Evolutionary conservation across 1,140 invertebrate species (phyloP).

Genomic region (Habropoda laboriosa): DNA sequence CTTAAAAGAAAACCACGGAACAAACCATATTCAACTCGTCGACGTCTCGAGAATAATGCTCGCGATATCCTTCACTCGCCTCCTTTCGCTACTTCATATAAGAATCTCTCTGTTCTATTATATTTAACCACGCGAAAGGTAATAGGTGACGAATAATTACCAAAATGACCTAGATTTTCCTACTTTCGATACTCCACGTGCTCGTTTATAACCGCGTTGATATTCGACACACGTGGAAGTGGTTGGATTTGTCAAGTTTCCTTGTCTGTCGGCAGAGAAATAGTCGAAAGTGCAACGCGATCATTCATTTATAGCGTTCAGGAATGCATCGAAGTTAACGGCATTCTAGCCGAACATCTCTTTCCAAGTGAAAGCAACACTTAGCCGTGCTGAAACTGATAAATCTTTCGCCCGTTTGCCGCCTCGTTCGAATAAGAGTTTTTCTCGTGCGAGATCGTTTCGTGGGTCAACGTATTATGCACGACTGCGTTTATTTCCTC

Average conservation of each 20-base stretch:
- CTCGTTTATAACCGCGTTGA: too few species aligned
- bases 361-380: constrained; percentile 30
- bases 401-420: constrained; percentile 11
- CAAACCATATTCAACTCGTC: too few species aligned
- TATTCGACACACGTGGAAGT: too few species aligned
- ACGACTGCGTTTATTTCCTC: neutral
- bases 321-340: constrained; percentile 33
- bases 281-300: constrained; percentile 1
- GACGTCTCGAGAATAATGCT: too few species aligned
- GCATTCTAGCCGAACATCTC: constrained; percentile 23
- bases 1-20: neutral
- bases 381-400: constrained; percentile 29
- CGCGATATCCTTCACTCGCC: too few species aligned
- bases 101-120: too few species aligned
- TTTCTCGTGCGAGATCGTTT: neutral
- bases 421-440: neutral
- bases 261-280: neutral
- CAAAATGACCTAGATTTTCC: too few species aligned
- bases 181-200: too few species aligned
- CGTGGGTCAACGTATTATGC: constrained; percentile 6
- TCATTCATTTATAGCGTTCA: neutral
- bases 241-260: too few species aligned
- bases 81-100: too few species aligned
- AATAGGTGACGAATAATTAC: too few species aligned
- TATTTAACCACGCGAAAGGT: too few species aligned